Evolutionary conservation across 2,113 vertebrate species (phyloP), one percentile per base, ranked within the genome.

Genomic region (Noturus placidus): DNA sequence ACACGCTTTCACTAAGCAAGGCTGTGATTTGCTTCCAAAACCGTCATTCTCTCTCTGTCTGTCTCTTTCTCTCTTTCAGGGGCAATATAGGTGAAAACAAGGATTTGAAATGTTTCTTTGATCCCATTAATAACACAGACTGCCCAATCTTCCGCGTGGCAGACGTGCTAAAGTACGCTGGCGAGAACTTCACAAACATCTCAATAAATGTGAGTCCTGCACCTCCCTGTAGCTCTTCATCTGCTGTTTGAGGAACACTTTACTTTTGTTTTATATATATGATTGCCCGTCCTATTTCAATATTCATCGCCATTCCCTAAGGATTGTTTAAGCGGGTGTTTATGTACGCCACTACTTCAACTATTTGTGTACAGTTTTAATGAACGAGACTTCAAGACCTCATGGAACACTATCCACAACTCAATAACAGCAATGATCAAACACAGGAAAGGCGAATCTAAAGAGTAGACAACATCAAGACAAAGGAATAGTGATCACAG

Each of bases 71-170:
- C 30, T 70, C 1, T 85, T 14, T 61, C 91, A 97, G 97, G 83
- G 96, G 95, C 2, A 97, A 96, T 88, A 93, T 97, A 63, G 90
- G 92, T 5, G 93, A 91, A 0, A 80, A 94, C 7, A 88, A 95
- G 61, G 92, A 81, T 70, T 2, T 83, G 15, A 93, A 0, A 0
- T 97, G 97, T 87, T 92, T 77, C 2, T 97, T 95, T 91, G 91
- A 99, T 70, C 95, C 95, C 0, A 82, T 92, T 54, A 80, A 2
- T 0, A 76, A 93, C 54, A 94, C 95, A 0, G 95, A 93, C 87
- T 99, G 98, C 82, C 97, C 97, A 69, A 97, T 99, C 91, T 96
- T 99, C 91, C 92, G 92, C 7, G 95, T 99, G 87, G 95, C 94
- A 0, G 96, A 99, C 1, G 92, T 99, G 33, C 94, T 96, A 61